A percentile compares a stretch with the other conserved stretches of the same genome.
These are phyloP conservation scores for Ctenopoma multispine DNA, from an alignment of 2,797 vertebrate genomes.

Conservation along the genomic window DNA sequence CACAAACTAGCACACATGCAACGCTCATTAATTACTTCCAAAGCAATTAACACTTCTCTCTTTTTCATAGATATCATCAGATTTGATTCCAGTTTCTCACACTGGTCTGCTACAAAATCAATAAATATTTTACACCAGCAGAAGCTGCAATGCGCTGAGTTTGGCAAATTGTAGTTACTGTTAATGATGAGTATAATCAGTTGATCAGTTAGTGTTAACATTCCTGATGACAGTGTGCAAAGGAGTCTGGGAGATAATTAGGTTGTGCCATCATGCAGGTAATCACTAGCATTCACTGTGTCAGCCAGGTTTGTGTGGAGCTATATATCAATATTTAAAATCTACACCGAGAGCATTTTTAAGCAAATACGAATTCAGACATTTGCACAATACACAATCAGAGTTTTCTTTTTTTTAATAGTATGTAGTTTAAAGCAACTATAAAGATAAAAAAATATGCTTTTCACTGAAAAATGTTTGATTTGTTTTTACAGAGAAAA, in stretches of 20 bases:
- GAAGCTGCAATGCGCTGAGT: conserved; percentile 24
- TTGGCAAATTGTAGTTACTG: conserved; percentile 44
- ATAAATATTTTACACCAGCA: conserved; percentile 20
- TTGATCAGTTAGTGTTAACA: conserved; percentile 48
- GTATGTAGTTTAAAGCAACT: background rate
- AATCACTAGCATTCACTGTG: conserved; percentile 22
- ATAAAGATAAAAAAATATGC: too few species aligned
- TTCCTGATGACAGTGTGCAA: conserved; percentile 51
- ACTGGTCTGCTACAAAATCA: conserved; percentile 10
- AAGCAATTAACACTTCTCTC: fast-evolving
- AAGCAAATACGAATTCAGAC: background rate
- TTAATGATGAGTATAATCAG: conserved; percentile 69
- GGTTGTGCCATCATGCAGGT: conserved; percentile 32
- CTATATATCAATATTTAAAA: conserved; percentile 19
- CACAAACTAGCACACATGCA: background rate
- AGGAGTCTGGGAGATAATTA: conserved; percentile 49
- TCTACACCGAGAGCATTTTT: background rate
- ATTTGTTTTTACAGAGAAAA: background rate
- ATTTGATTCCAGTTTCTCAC: conserved; percentile 5
- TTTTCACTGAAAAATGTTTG: too few species aligned
- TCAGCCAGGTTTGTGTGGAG: background rate
- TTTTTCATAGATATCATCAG: too few species aligned
- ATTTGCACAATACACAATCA: background rate
- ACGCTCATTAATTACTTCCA: background rate
- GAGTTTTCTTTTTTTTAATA: too few species aligned